These are phyloP conservation scores for Lacerta bilineata DNA, from an alignment of 2,797 vertebrate species.

Conservation along the genomic window DNA sequence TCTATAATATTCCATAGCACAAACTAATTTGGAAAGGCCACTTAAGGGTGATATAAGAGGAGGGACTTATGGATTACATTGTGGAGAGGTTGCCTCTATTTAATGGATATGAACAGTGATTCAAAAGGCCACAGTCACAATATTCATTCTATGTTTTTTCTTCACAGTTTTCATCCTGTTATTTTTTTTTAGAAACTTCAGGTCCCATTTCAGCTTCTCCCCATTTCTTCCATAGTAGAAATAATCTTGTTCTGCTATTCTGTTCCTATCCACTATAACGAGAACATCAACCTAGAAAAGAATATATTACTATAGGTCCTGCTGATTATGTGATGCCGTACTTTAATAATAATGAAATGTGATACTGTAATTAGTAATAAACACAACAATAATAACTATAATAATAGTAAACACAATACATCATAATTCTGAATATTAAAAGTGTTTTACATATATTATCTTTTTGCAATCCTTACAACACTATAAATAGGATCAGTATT, in stretches of 20 bases:
- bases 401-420: neutral
- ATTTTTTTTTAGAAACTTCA: conserved; percentile 25
- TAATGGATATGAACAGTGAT: neutral
- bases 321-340: neutral
- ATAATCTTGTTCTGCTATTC: neutral
- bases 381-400: neutral
- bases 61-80: neutral
- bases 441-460: neutral
- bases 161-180: conserved; percentile 3
- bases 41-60: conserved; percentile 10
- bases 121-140: conserved; percentile 24
- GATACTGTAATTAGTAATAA: neutral
- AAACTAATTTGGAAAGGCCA: conserved; percentile 1
- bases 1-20: neutral
- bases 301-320: neutral
- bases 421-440: neutral
- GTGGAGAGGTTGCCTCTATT: neutral
- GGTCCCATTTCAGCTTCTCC: neutral
- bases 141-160: conserved; percentile 19
- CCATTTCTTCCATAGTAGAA: neutral
- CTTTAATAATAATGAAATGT: neutral
- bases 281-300: neutral
- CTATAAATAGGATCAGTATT: neutral
- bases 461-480: neutral
- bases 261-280: neutral